Base-by-base conservation (phyloP, 2,888 invertebrate genomes). In the Hirtodrosophila histrioides region DNA sequence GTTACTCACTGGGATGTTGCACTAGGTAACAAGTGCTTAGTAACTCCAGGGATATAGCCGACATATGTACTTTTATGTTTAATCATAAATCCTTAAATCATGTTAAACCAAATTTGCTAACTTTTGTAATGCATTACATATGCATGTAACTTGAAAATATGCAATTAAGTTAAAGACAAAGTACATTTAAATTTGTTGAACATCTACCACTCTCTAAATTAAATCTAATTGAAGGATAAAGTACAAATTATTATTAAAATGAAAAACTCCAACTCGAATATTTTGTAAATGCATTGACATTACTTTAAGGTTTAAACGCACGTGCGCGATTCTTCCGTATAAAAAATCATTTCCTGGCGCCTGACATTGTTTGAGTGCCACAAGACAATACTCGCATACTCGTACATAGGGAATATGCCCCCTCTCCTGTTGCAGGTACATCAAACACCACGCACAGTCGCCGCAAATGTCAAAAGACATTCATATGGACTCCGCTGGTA, bases 391-490 rank as follows among this genome's bases (percentile, higher is more conserved):
- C 45, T 37, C 53, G 60, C 66, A 63, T 69, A 63, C 49, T 37
- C 39, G 57, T 27, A 33, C 73, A 75, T 45, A 31, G 48, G 44
- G 50, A 29, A 54, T 12, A 37, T 17, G 45, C 36, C 49, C 40
- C 40, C 17, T 9, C 17, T 39, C 9, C 11, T 54, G 36, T 37
- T 33, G 27, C 54, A 46, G 40, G 58, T 41, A 78, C 69, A 66
- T 80, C 63, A 80, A 80, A 69, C 57, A 44, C 23, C 36, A 46
- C 35, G 37, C 35, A 50, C 29, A 54, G 55, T 27, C 27, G 51
- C 55, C 50, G 65, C 49, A 37, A 33, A 29, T 45, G 49, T 31
- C 23, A 49, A 49, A 57, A 57, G 44, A 51, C 45, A 11, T 53
- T 44, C 37, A 23, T 53, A 48, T 44, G 49, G 31, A 57, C 43